Evolutionary conservation across 2,888 invertebrate genomes (phyloP).

Genomic region (Synanthedon vespiformis): DNA sequence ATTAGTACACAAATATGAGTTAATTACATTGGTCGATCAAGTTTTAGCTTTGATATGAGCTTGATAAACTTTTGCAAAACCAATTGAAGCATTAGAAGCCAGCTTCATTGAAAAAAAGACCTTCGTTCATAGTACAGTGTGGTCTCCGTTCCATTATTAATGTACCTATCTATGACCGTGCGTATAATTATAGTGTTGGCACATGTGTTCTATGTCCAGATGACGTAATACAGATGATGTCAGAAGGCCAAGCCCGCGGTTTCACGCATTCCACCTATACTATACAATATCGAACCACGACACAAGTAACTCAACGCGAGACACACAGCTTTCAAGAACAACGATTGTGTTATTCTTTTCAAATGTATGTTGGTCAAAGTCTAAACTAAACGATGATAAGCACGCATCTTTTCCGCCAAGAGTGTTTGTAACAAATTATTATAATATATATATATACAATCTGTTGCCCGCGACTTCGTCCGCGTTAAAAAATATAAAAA

Average conservation of each 20-base stretch:
- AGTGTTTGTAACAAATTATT: no score
- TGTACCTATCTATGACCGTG: background rate
- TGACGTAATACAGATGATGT: constrained; percentile 27
- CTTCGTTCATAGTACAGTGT: background rate
- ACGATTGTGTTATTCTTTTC: background rate
- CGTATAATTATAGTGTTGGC: background rate
- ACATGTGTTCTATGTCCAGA: constrained; percentile 4
- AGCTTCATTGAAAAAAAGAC: background rate
- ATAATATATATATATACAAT: no score
- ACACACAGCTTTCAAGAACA: background rate
- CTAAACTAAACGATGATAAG: no score
- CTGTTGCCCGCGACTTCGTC: no score
- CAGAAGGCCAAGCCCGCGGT: constrained; percentile 14
- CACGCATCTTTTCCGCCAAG: no score
- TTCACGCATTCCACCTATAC: background rate
- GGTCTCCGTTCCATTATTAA: background rate
- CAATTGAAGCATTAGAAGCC: no score
- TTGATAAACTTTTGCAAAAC: no score
- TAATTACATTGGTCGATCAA: no score
- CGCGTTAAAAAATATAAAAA: no score
- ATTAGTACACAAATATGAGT: no score
- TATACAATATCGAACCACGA: constrained; percentile 2
- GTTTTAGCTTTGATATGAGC: no score
- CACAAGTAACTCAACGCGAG: constrained; percentile 2
- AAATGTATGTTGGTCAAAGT: no score